phyloP scores from a whole-genome alignment of 2,113 vertebrate species.

The Rhinolophus ferrumequinum region DNA sequence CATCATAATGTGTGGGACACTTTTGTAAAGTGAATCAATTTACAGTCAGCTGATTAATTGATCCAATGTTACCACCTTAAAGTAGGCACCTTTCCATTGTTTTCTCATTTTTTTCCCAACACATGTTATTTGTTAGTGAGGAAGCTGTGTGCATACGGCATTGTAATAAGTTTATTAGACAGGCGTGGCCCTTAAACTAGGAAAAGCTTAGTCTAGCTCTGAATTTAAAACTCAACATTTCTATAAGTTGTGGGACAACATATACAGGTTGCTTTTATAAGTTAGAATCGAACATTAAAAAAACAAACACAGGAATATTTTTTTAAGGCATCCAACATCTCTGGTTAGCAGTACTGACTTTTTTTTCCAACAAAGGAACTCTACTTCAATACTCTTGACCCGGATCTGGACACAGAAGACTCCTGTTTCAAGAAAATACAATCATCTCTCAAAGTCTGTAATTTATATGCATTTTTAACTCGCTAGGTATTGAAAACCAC shows the following conservation, averaged over 20 bases:
- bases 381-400: constrained; percentile 37
- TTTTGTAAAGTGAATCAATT: constrained; percentile 52
- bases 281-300: not conserved
- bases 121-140: constrained; percentile 69
- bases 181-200: constrained; percentile 32
- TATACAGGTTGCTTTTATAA: constrained; percentile 39
- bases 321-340: constrained; percentile 47
- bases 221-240: constrained; percentile 37
- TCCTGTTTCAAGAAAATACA: constrained; percentile 71
- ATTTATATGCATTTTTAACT: constrained; percentile 73
- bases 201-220: constrained; percentile 28
- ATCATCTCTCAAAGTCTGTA: constrained; percentile 65
- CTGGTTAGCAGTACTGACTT: constrained; percentile 46
- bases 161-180: constrained; percentile 63
- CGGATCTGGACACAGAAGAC: constrained; percentile 63
- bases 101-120: not conserved
- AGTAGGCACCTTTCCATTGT: constrained; percentile 58
- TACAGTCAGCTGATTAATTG: constrained; percentile 49
- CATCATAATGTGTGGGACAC: constrained; percentile 53
- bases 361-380: constrained; percentile 18
- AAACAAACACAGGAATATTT: constrained; percentile 15
- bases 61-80: constrained; percentile 9
- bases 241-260: constrained; percentile 27
- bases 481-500: constrained; percentile 71
- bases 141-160: constrained; percentile 20